These are phyloP conservation scores for Tetramorium alpestre DNA, from an alignment of 1,140 invertebrate species.

Conservation along the genomic window DNA sequence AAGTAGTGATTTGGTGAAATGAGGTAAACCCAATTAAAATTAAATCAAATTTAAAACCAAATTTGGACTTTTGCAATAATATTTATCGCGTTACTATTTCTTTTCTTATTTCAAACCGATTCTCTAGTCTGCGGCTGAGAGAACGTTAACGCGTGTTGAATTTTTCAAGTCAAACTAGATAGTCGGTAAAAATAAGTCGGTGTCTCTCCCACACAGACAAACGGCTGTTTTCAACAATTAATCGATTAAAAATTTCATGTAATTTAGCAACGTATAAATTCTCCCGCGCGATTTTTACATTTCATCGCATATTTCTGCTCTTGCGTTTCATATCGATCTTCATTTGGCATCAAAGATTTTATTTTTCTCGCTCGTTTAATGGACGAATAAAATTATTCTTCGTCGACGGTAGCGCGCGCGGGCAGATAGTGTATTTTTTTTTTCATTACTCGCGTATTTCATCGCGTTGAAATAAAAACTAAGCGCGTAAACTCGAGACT, in stretches of 20 bases:
- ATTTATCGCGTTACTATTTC: neutral
- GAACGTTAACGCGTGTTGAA: neutral
- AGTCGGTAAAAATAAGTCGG: neutral
- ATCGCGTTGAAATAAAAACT: neutral
- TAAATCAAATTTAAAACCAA: neutral
- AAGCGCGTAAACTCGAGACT: neutral
- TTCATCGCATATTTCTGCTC: neutral
- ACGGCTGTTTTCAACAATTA: neutral
- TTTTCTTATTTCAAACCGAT: neutral
- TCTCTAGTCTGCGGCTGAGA: neutral
- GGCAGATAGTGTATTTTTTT: neutral
- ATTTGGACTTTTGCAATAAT: neutral
- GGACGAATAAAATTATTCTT: slow-evolving; percentile 15
- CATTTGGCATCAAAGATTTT: neutral
- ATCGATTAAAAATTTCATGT: neutral
- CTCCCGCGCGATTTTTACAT: neutral
- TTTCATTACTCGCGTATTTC: neutral
- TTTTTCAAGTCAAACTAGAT: neutral
- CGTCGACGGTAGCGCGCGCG: neutral
- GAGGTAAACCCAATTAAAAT: neutral
- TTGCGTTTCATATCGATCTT: neutral
- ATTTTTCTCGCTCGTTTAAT: neutral
- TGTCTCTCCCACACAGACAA: neutral
- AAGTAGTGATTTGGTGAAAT: neutral
- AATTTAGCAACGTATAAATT: neutral